A percentile compares a stretch with the other conserved stretches of the same genome.
These are phyloP conservation scores for Aythya baeri DNA, from an alignment of 2,113 vertebrate genomes.

Conservation along the genomic window DNA sequence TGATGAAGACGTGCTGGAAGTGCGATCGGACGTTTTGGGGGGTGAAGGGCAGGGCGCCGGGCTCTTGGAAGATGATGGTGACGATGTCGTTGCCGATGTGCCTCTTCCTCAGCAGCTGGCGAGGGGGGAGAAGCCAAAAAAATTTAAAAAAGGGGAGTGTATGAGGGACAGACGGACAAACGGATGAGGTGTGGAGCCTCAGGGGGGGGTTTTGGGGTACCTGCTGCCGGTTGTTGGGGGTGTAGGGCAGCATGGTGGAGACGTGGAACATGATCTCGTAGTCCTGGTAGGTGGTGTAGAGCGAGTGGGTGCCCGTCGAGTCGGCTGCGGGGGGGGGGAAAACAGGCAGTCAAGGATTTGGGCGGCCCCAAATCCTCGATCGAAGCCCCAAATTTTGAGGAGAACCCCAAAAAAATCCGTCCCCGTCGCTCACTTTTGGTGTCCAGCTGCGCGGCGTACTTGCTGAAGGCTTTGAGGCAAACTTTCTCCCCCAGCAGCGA, in stretches of 20 bases:
- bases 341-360: not conserved
- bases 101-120: conserved; percentile 90
- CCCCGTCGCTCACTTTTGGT: conserved; percentile 87
- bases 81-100: conserved; percentile 98
- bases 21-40: conserved; percentile 93
- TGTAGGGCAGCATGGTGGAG: conserved; percentile 95
- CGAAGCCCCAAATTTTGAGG: too few relatives aligned
- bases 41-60: conserved; percentile 90
- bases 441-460: conserved; percentile 93
- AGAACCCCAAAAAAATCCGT: too few relatives aligned
- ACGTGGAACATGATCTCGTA: conserved; percentile 99
- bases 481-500: conserved; percentile 90
- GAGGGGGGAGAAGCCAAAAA: not conserved
- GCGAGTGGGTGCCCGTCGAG: conserved; percentile 93
- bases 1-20: conserved; percentile 96
- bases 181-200: not conserved
- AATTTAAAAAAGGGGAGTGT: not conserved
- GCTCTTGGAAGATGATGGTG: conserved; percentile 97
- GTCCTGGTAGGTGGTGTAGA: conserved; percentile 93
- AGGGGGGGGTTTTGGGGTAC: conserved; percentile 35
- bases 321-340: conserved; percentile 78
- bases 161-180: too few relatives aligned
- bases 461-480: conserved; percentile 83
- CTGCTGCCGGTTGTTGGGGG: conserved; percentile 95
- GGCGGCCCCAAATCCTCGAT: not conserved